These are phyloP conservation scores for Scarus forsteni DNA, from an alignment of 2,797 vertebrate genomes.

Conservation along the genomic window DNA sequence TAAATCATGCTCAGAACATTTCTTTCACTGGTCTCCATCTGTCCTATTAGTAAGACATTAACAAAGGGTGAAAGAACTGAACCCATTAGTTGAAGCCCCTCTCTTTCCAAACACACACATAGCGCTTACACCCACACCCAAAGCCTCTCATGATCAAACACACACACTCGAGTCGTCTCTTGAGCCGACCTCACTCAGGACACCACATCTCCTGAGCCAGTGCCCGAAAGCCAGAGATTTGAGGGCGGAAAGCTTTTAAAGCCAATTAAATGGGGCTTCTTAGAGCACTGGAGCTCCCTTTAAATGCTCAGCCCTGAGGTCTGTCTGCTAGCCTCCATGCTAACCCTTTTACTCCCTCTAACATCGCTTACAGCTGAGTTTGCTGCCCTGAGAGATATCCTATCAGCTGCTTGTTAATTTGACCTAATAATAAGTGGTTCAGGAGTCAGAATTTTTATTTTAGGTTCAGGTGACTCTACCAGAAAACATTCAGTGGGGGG, in stretches of 20 bases:
- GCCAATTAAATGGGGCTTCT: conserved; percentile 89
- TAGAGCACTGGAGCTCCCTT: conserved; percentile 82
- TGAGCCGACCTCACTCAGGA: conserved; percentile 81
- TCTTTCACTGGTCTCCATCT: conserved; percentile 45
- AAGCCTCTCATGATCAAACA: conserved; percentile 77
- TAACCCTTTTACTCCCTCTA: conserved; percentile 75
- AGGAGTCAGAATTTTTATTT: conserved; percentile 43
- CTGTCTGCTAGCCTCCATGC: conserved; percentile 56
- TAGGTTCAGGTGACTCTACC: conserved; percentile 26
- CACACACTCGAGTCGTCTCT: conserved; percentile 75
- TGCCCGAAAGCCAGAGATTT: conserved; percentile 86
- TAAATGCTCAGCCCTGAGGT: conserved; percentile 81
- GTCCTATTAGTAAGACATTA: conserved; percentile 62
- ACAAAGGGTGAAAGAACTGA: conserved; percentile 39
- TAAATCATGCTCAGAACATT: conserved; percentile 29
- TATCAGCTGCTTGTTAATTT: conserved; percentile 59
- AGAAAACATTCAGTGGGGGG: conserved; percentile 29
- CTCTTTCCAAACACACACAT: conserved; percentile 45
- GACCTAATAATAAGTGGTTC: conserved; percentile 38
- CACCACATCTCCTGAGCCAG: conserved; percentile 76
- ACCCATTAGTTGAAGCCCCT: conserved; percentile 60
- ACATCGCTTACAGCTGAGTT: conserved; percentile 63
- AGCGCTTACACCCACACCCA: conserved; percentile 55
- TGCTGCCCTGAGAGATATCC: conserved; percentile 52
- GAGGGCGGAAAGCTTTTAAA: conserved; percentile 88